Base-by-base conservation (phyloP, 2,113 vertebrate species). In the Pyrgilauda ruficollis region DNA sequence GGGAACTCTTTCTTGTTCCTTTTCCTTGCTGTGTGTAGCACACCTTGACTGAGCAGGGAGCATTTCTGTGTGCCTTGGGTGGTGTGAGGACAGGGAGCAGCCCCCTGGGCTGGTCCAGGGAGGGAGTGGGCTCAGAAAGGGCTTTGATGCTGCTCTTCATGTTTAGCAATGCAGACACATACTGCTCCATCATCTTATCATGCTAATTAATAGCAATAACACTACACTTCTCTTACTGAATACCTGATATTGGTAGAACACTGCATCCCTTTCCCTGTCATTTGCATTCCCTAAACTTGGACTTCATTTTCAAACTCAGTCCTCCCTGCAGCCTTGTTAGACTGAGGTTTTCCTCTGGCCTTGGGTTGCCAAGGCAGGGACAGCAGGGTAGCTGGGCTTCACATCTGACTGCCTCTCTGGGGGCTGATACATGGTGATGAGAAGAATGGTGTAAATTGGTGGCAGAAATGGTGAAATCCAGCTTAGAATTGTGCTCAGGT, bases 31-130 rank as follows among this genome's bases (percentile, higher is more conserved):
- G 31, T 30, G 66, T 50, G 52, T n/a, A 52, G 46, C 66, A n/a
- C 27, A 35, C 18, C 20, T 37, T 1, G 2, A 8, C 44, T 12
- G 56, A 53, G 37, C 67, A 41, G 62, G 44, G 20, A 47, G 31
- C 31, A 61, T 49, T 76, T 11, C 5, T 28, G 17, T 13, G 59
- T 43, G 49, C 28, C 13, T 31, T 0, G 4, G 56, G 26, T 0
- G 0, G 15, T 1, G 2, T 27, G 31, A 49, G 58, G 7, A 21
- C 3, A 12, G 15, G 13, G 33, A 55, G 52, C 58, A 77, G 35
- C 37, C 80, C 68, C 41, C 9, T 0, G 0, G 72, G 52, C 44
- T 61, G 90, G 9, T 33, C 50, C 35, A 6, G 28, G 26, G 43
- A 12, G 17, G 30, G 30, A 35, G 9, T 6, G 23, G 55, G 58